Evolutionary conservation across 2,797 vertebrate species (phyloP), one percentile per base, ranked within the genome.

Genomic region (Antennarius maculatus): DNA sequence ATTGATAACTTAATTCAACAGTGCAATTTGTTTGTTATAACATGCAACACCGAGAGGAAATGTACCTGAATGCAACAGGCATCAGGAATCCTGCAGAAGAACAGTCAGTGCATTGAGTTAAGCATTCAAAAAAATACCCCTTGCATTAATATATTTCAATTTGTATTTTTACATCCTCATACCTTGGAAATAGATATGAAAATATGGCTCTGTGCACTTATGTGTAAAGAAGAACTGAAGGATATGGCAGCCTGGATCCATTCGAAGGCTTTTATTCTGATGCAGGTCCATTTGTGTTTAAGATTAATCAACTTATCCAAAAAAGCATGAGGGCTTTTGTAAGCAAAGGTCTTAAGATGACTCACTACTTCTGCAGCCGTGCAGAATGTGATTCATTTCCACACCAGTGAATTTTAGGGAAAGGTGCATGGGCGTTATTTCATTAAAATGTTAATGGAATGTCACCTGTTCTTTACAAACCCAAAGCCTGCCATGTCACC

Each of bases 1-100:
- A 86, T 81, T 86, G 85, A 87, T 85, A 84, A 88, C 68, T 64
- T 82, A 50, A 68, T 83, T 83, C 79, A 86, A 82, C 72, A 77
- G 55, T 42, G 61, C 54, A 58, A 17, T 23, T 71, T 74, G 64
- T 67, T 49, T 75, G 66, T 66, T 52, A 48, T 34, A 12, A 62
- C 60, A 46, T n/a, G 37, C 52, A 39, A 11, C 37, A 39, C 64
- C 29, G 23, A 57, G 50, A 82, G 66, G 76, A 54, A 61, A 61
- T 76, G 55, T 39, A 47, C 42, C 13, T 62, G 49, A 67, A 61
- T 5, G 45, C 41, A 71, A 57, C 61, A 55, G 39, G 34, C 63
- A 51, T 61, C 18, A 55, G 31, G 56, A 58, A 55, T 2, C 0
- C 7, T 58, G 52, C 7, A 3, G 41, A 34, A 3, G 52, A 67